Base-by-base conservation (phyloP, 2,888 invertebrate genomes). In the Zygaena filipendulae region DNA sequence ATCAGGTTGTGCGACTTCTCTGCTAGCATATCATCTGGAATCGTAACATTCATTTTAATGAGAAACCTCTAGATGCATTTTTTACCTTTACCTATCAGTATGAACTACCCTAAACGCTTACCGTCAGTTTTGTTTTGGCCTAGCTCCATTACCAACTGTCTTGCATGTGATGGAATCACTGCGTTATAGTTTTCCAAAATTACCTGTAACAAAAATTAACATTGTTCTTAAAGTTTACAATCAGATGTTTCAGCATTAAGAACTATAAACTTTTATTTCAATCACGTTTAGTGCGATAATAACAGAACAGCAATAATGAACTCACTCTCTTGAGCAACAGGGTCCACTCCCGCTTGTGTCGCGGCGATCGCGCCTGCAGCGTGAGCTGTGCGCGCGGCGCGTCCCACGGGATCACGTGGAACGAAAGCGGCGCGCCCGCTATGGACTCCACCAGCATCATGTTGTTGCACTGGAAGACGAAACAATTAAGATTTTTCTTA, bases 381-480 rank as follows among this genome's bases (percentile, higher is more conserved):
- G 96, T 96, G 54, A 94, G 92, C 69, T 96, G 95, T 32, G 90
- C 83, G 33, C 92, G 85, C 35, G 96, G 96, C 75, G 95, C 94
- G 75, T 97, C 94, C 80, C 95, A 97, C 23, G 97, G 96, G 54
- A 97, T 91, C 46, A 97, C 93, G 79, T 97, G 96, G 77, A 97
- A 98, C 53, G 95, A 94, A 27, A 95, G 85, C 20, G 96, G 93
- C 49, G 97, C 96, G 11, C 95, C 94, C 29, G 93, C 88, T 47
- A 97, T 91, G 51, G 95, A 93, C 62, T 97, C 97, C 46, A 97
- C 95, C 36, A 97, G 71, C 96, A 97, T 97, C 81, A 97, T 84
- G 79, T 96, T 96, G 52, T 95, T 95, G 79, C 96, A 96, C 97
- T 97, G 82, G 48, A 53, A 52, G n/a, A 39, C 39, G 30, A 36